A percentile compares a stretch with the other conserved stretches of the same genome.
Conservation (phyloP, 2,113 vertebrate genomes). For the Anguilla japonica region DNA sequence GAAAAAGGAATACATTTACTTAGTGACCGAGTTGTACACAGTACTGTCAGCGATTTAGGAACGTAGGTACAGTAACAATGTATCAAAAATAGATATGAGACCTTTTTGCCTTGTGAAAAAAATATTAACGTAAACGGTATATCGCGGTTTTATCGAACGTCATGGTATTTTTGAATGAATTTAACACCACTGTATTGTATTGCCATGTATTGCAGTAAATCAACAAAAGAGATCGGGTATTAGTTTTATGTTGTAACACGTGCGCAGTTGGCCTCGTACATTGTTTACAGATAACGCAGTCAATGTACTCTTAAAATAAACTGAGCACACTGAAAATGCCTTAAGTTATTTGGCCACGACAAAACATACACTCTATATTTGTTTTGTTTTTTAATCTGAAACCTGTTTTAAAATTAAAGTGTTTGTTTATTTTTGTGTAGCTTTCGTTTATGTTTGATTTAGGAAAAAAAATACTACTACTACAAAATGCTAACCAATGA, state of each 20-base stretch:
- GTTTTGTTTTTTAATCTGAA: neutral
- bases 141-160: neutral
- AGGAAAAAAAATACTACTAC: neutral
- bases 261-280: constrained; percentile 4
- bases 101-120: too few species aligned
- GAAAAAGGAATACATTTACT: neutral
- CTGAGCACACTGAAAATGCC: neutral
- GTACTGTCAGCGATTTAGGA: neutral
- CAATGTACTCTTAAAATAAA: neutral
- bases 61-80: neutral
- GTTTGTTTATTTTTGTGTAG: neutral
- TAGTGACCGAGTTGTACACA: neutral
- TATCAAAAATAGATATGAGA: neutral
- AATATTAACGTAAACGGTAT: too few species aligned
- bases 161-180: neutral
- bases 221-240: neutral
- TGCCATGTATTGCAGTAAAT: neutral
- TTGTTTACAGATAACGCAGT: constrained; percentile 20
- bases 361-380: neutral
- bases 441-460: too few species aligned
- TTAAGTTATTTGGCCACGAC: neutral
- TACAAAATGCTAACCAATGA: neutral
- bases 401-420: neutral
- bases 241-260: constrained; percentile 12
- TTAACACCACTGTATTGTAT: neutral